Conservation (phyloP, 2,797 vertebrate genomes). For the Craterocephalus amniculus region DNA sequence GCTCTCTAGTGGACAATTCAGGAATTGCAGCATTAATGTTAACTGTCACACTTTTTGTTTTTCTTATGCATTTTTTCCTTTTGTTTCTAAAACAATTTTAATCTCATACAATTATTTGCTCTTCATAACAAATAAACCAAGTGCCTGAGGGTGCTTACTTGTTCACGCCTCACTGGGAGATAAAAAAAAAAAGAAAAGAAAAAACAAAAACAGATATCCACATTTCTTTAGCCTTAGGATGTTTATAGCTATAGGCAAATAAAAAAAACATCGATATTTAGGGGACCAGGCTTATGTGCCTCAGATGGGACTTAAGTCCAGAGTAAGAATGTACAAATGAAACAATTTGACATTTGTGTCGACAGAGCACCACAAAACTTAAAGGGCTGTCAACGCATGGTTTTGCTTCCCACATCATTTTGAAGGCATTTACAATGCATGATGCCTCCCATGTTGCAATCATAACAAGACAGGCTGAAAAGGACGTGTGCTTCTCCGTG, state of each 20-base stretch:
- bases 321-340: background rate
- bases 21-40: conserved; percentile 1
- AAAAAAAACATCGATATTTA: background rate
- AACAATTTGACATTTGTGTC: background rate
- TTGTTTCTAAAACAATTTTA: background rate
- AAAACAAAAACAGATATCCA: background rate
- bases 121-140: background rate
- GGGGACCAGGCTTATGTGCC: background rate
- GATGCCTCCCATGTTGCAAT: background rate
- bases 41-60: background rate
- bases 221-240: background rate
- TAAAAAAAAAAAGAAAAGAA: background rate
- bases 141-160: background rate
- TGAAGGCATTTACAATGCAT: background rate
- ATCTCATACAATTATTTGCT: background rate
- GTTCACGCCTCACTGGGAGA: background rate
- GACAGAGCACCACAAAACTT: background rate
- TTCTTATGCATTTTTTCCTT: background rate
- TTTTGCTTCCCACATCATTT: conserved; percentile 1
- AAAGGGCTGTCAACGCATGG: background rate
- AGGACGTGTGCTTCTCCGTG: conserved; percentile 50
- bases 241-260: background rate
- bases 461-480: conserved; percentile 14
- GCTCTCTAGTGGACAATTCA: conserved; percentile 50
- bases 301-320: background rate